phyloP scores from a whole-genome alignment of 2,888 invertebrate species.

The Zaprionus bogoriensis region DNA sequence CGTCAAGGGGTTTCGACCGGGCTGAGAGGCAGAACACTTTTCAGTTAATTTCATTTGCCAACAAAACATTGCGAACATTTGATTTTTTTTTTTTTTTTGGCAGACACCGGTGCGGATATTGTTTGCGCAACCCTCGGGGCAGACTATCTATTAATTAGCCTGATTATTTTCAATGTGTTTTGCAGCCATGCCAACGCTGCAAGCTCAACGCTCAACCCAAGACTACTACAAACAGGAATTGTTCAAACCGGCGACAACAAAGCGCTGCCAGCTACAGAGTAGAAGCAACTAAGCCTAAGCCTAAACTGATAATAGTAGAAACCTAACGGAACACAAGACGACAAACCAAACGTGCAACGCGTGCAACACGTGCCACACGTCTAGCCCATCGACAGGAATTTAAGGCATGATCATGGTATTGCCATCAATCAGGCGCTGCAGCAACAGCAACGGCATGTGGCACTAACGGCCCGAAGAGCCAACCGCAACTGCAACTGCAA shows the following conservation, averaged over 20 bases:
- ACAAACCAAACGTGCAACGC: background rate
- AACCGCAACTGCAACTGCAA: constrained; percentile 1
- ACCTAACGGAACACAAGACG: constrained; percentile 8
- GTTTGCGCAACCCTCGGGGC: constrained; percentile 30
- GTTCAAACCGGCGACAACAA: constrained; percentile 56
- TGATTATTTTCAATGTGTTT: constrained; percentile 40
- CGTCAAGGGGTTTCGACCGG: too few species aligned
- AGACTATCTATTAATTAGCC: constrained; percentile 27
- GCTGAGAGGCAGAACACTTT: too few species aligned
- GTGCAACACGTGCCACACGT: too few species aligned
- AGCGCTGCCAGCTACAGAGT: constrained; percentile 55
- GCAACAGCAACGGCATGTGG: constrained; percentile 22
- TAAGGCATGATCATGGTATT: constrained; percentile 62
- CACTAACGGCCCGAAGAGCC: too few species aligned
- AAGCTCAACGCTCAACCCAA: too few species aligned
- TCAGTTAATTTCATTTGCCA: constrained; percentile 60
- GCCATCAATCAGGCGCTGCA: constrained; percentile 45
- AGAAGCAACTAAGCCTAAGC: constrained; percentile 34
- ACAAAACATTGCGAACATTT: constrained; percentile 29
- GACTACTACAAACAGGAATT: constrained; percentile 76
- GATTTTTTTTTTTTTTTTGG: too few species aligned
- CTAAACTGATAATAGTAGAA: constrained; percentile 16
- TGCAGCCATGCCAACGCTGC: constrained; percentile 62
- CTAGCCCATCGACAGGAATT: constrained; percentile 35
- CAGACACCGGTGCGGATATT: constrained; percentile 41